Evolutionary conservation across 1,140 invertebrate genomes (phyloP).

Genomic region (Bombus consobrinus): DNA sequence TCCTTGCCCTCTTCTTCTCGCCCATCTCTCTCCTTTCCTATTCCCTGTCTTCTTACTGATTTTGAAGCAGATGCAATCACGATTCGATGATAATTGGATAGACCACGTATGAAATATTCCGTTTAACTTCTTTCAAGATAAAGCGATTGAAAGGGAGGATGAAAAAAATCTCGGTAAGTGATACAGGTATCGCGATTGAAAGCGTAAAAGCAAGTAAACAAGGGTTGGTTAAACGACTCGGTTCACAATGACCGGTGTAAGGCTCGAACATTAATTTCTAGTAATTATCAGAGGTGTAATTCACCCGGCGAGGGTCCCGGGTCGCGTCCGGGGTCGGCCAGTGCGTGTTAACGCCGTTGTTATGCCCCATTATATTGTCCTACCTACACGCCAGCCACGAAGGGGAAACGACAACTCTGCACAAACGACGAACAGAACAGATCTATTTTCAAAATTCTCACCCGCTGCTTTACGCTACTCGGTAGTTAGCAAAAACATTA

Average conservation of each 20-base stretch:
- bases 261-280: conserved; percentile 81
- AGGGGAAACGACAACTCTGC: conserved; percentile 50
- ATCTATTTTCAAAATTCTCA: conserved; percentile 55
- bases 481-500: neutral
- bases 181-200: conserved; percentile 48
- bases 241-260: conserved; percentile 65
- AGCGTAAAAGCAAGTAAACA: conserved; percentile 56
- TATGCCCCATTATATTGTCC: conserved; percentile 82
- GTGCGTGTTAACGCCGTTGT: conserved; percentile 82
- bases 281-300: conserved; percentile 82
- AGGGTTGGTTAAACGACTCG: conserved; percentile 58
- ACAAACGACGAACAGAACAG: conserved; percentile 41
- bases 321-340: conserved; percentile 79
- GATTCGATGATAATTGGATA: neutral
- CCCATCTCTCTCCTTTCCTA: neutral
- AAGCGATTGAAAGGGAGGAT: neutral
- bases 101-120: neutral
- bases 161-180: neutral
- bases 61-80: neutral
- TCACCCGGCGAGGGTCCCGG: conserved; percentile 77
- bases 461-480: neutral
- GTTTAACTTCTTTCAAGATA: no score
- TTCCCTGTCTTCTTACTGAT: neutral
- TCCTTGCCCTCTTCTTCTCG: neutral
- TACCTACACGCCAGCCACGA: conserved; percentile 55